Base-by-base conservation (phyloP, 2,113 vertebrate genomes). In the Eulacestoma nigropectus region DNA sequence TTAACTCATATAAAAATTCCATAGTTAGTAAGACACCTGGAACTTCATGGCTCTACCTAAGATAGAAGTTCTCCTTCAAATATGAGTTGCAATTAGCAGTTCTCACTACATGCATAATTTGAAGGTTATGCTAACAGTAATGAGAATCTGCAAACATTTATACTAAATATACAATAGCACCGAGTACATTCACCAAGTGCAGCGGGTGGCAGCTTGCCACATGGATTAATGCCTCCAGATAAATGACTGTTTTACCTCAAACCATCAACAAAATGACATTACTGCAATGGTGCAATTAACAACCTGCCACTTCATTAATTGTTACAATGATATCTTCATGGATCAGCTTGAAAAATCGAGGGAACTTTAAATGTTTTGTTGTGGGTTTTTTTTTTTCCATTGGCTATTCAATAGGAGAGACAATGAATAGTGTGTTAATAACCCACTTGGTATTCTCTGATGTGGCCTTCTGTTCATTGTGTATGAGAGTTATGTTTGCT, bases 71-170 rank as follows among this genome's bases (percentile, higher is more conserved):
- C 39, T 90, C 49, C 67, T 94, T 90, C 72, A 89, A 69, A 64
- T 19, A 89, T 53, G 63, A 72, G 11, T 44, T 90, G 78, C n/a
- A 89, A 62, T 76, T 82, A 84, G 67, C 65, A 57, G n/a, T 87
- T 82, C 67, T 88, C 25, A 62, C 49, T 62, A 46, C 20, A 27
- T 75, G 30, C 17, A 29, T 53, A 67, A 81, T 65, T 85, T 93
- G 75, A 93, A 95, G 74, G 76, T 96, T 91, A 89, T 87, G 79
- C 60, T 95, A 95, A 92, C 90, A 96, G 70, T 73, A 57, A 62
- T 57, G 59, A 94, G 83, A 96, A 86, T 86, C 56, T 68, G 73
- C 91, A 95, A 95, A 95, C 60, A 89, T 84, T 90, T 86, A 70
- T 75, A 65, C 27, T 74, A 77, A 82, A 82, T 70, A 56, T 55